Base-by-base conservation (phyloP, 2,797 vertebrate species). In the Sebastolobus altivelis region DNA sequence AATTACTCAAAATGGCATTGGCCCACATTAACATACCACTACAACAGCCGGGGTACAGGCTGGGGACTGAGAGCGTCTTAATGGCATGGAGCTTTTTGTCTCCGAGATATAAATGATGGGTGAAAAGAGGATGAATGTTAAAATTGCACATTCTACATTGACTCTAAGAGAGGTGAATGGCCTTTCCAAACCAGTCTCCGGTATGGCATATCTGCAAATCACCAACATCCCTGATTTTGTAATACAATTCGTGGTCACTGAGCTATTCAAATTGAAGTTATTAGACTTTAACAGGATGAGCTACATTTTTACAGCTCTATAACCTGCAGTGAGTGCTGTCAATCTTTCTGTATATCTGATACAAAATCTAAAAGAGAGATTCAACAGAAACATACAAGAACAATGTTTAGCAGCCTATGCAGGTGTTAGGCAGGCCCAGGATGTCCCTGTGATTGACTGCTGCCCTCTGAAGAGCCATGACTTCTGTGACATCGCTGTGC, bases 1-100 rank as follows among this genome's bases (percentile, higher is more conserved):
- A 93, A 93, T 94, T 94, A 82, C 49, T 92, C 83, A 85, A 90
- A 94, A 94, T 93, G 92, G 92, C 92, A 93, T 83, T 90, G 83
- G 87, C 81, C 88, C 91, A 89, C 82, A 86, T 93, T 94, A 94
- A 94, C 94, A 94, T 93, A 92, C 85, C 88, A 90, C 83, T 93
- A 92, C 84, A 68, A 86, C 83, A 89, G 73, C 70, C 58, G 55
- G 76, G 81, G 84, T 65, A 12, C 74, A 88, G 74, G 63, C 67
- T 67, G 70, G 27, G 77, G 83, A 81, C 5, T 52, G 77, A 81
- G 68, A 66, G 84, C 71, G 40, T 81, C 86, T 77, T 84, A 92
- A 89, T 89, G 82, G 72, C 72, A 73, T 43, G 29, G 77, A 49
- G 82, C 60, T 72, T 81, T 54, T 87, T 88, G 83, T 92, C 79